These are phyloP conservation scores for Lamellibrachia luymesi DNA, from an alignment of 1,140 invertebrate species.

Conservation along the genomic window DNA sequence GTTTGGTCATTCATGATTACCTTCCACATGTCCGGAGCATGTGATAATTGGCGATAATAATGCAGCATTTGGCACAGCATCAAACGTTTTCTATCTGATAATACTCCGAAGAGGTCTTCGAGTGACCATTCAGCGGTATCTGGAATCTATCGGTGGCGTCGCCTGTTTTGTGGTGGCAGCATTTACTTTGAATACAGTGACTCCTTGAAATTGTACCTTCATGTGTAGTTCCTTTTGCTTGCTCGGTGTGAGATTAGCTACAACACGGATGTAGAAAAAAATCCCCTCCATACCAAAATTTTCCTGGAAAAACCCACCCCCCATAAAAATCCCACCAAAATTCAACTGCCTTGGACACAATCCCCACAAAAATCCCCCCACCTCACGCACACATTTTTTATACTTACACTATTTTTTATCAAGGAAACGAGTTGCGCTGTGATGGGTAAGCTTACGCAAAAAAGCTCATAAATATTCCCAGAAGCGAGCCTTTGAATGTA, in stretches of 20 bases:
- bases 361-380: background rate
- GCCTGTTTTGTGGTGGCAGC: background rate
- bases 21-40: background rate
- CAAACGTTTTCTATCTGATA: slow-evolving; percentile 1
- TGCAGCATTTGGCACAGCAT: background rate
- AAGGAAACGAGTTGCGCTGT: background rate
- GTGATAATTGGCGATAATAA: background rate
- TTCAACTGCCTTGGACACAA: background rate
- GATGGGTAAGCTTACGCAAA: too few species aligned
- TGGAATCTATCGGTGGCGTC: background rate
- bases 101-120: background rate
- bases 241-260: background rate
- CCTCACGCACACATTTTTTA: background rate
- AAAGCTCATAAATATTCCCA: too few species aligned
- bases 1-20: background rate
- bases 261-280: background rate
- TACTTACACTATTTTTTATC: background rate
- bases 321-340: too few species aligned
- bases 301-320: too few species aligned
- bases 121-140: background rate
- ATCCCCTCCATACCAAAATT: too few species aligned
- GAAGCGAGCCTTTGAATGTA: too few species aligned
- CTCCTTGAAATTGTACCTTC: background rate
- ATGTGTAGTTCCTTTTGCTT: background rate
- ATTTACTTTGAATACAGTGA: background rate